Percentiles rank a stretch among this genome's conserved stretches.
These are phyloP conservation scores for Apamea crenata DNA, from an alignment of 2,888 invertebrate species.

Conservation along the genomic window DNA sequence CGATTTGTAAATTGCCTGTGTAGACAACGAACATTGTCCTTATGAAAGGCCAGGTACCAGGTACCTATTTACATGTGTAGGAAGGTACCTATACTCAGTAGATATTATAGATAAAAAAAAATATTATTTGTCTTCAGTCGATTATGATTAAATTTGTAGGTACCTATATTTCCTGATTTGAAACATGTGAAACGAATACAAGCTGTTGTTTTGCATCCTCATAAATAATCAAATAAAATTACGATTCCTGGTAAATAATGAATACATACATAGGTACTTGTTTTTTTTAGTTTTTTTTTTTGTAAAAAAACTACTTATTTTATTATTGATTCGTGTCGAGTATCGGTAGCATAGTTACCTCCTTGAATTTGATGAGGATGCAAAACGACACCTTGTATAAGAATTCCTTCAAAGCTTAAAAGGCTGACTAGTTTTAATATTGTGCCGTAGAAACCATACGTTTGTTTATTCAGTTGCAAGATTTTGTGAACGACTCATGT, in stretches of 20 bases:
- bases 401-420: conserved; percentile 69
- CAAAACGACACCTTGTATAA: not conserved
- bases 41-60: not conserved
- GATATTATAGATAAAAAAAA: conserved; percentile 21
- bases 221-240: too few relatives aligned
- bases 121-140: conserved; percentile 13
- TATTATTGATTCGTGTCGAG: too few relatives aligned
- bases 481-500: conserved; percentile 19
- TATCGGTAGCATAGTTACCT: too few relatives aligned
- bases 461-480: conserved; percentile 23
- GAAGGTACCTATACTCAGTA: not conserved
- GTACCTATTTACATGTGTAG: not conserved
- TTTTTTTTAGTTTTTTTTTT: too few relatives aligned
- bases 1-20: conserved; percentile 2
- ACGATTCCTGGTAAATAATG: too few relatives aligned
- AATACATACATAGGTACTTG: too few relatives aligned
- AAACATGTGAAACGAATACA: conserved; percentile 27
- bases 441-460: conserved; percentile 46
- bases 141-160: conserved; percentile 20
- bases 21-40: not conserved
- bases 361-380: too few relatives aligned
- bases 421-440: conserved; percentile 79
- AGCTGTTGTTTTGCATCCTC: too few relatives aligned
- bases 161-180: conserved; percentile 31
- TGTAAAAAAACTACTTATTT: too few relatives aligned